Conservation (phyloP, 2,797 vertebrate species). For the Ciconia nigra region DNA sequence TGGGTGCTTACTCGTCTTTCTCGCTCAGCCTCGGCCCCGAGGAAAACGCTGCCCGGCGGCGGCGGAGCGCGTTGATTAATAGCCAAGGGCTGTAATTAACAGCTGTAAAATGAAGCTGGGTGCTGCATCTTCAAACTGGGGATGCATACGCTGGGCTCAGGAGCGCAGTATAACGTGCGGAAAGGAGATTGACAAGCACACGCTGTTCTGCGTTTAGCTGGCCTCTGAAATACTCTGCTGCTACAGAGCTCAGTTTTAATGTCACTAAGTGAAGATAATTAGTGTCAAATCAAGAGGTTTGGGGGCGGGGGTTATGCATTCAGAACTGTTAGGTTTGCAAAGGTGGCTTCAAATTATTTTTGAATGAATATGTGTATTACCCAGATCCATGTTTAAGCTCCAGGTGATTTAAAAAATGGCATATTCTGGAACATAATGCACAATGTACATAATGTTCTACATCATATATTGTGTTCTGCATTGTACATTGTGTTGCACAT, state of each 20-base stretch:
- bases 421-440: background rate
- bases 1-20: accelerated
- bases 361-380: background rate
- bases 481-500: background rate
- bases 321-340: background rate
- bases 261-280: background rate
- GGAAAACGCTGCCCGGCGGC: accelerated
- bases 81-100: accelerated
- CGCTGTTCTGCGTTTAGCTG: accelerated
- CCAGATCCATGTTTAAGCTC: background rate
- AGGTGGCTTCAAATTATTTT: background rate
- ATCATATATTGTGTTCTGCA: background rate
- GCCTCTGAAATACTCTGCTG: background rate
- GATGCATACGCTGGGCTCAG: accelerated
- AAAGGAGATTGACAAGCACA: accelerated
- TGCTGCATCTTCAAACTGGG: accelerated
- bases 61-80: accelerated
- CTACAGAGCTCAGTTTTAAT: background rate
- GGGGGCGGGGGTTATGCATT: background rate
- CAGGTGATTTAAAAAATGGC: background rate
- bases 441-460: background rate
- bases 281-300: background rate
- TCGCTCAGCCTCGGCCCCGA: background rate
- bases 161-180: accelerated
- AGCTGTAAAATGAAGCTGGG: accelerated